Evolutionary conservation across 2,888 invertebrate species (phyloP), one percentile per base, ranked within the genome.

Genomic region (Oligia fasciuncula): DNA sequence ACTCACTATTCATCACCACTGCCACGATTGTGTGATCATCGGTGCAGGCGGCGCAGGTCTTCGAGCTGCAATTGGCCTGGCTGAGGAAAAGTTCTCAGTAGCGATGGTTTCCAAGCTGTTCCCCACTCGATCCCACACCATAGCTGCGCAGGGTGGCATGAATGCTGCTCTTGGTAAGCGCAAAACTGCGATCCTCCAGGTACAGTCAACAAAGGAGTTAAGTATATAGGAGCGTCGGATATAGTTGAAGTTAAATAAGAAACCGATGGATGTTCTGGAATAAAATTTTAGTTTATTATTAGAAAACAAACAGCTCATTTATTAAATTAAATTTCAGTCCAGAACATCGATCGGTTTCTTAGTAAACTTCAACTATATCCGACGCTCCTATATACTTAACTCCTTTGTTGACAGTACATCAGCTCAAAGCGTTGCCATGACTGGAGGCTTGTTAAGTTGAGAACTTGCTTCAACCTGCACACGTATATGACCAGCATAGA

Each of bases 141-240:
- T 99, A 14, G 99, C 99, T 35, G 99, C 99, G 0, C 99, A 99
- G 94, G 99, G 99, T 75, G 99, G 99, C 72, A 99, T 99, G 92
- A 99, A 99, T 96, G 99, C 99, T 17, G 98, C 99, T 0, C 97
- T 99, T 69, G 99, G 99, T 92, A 87, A 89, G 67, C 70, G 1
- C 1, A 43, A 40, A 66, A 43, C 4, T 76, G 13, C 11, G 9
- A n/a, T 60, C 5, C 35, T 13, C 17, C 9, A 8, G 29, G 13
- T 35, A 29, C 29, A 29, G 29, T 29, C 29, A 29, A 29, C 29
- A 29, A 29, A 29, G 29, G 29, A 29, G 29, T 29, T 29, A 29
- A 29, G 29, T 29, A 29, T 29, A 29, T 1, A 29, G 29, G 29
- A 29, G 29, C 29, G 29, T 29, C 29, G 29, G 29, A 29, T 29